Evolutionary conservation across 2,797 vertebrate species (phyloP), one percentile per base, ranked within the genome.

Genomic region (Buceros bicornis): DNA sequence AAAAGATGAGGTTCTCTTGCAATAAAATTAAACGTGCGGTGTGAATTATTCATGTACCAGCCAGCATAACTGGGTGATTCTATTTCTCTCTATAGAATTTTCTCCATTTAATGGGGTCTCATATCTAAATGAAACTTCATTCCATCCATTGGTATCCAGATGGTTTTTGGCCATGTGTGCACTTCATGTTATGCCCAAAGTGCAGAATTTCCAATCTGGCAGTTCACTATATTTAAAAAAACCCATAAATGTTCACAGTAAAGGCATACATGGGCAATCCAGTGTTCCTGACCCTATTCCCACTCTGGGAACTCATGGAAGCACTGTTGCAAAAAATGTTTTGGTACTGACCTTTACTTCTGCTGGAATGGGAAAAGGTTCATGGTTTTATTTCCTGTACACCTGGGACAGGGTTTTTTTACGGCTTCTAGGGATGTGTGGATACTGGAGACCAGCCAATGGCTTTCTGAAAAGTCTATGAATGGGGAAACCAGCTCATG

Each of bases 31-130:
- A 82, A 90, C 20, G 14, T 22, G 54, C 2, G 10, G 5, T 62
- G 50, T 92, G 53, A 83, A 94, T 84, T 95, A 89, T 89, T 92
- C 84, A 89, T 72, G 16, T 35, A 58, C 72, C 56, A 69, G 20
- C 11, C 10, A 79, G 31, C 29, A 35, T 66, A 87, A 58, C 50
- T 72, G 31, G 43, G 45, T 82, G 21, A 53, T 78, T 92, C 37
- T n/a, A 42, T 76, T 94, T 82, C 71, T 76, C 78, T 87, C 37
- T 16, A 47, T 87, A 89, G 24, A 9, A 35, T 62, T 84, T 84
- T 81, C 51, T 82, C 50, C 50, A 11, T 79, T 64, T 51, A 83
- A 18, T 71, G 11, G 22, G 74, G 57, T 0, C 53, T 48, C 45
- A 35, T 33, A 65, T 8, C 31, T 56, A 50, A 71, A 74, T 37